Evolutionary conservation across 2,113 vertebrate genomes (phyloP), one percentile per base, ranked within the genome.

Genomic region (Morone saxatilis): DNA sequence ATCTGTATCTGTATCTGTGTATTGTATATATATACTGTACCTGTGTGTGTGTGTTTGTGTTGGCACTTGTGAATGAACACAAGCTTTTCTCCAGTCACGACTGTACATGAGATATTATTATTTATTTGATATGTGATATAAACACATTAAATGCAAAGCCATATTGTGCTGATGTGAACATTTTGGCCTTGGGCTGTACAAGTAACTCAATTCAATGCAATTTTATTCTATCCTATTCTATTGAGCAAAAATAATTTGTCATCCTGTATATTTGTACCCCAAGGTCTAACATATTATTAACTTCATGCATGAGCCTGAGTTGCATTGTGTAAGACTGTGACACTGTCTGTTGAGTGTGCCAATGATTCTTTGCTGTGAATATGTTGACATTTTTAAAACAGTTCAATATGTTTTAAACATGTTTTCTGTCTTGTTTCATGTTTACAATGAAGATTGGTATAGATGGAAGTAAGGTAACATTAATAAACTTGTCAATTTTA

Each of bases 401-500:
- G 5, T 70, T 86, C 2, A 47, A 54, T 59, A 4, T 89, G 89
- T 92, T 94, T 91, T 88, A 89, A 91, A 91, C 76, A 70, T 87
- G 75, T 89, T 91, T 84, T 95, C 78, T 91, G 80, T 92, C 87
- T 88, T 92, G 84, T 94, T 91, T 61, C 87, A 84, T 93, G 94
- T 91, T 88, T 84, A 78, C 92, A 76, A 80, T 89, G 94, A 93
- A 95, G 94, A 93, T 88, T 89, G 93, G 90, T 92, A 80, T 94
- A 86, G 84, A 93, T 85, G 91, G 92, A 94, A 91, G 87, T 91
- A 93, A 95, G 95, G 94, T 95, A 95, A 95, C 86, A 76, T 77
- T 66, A 88, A 86, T 84, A 81, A 86, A 90, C 67, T 40, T 88
- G 66, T 77, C 45, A 61, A 77, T 81, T 63, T 69, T 22, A 4